A percentile compares a stretch with the other conserved stretches of the same genome.
phyloP scores from a whole-genome alignment of 1,140 invertebrate genomes.

The Drosophila paulistorum region DNA sequence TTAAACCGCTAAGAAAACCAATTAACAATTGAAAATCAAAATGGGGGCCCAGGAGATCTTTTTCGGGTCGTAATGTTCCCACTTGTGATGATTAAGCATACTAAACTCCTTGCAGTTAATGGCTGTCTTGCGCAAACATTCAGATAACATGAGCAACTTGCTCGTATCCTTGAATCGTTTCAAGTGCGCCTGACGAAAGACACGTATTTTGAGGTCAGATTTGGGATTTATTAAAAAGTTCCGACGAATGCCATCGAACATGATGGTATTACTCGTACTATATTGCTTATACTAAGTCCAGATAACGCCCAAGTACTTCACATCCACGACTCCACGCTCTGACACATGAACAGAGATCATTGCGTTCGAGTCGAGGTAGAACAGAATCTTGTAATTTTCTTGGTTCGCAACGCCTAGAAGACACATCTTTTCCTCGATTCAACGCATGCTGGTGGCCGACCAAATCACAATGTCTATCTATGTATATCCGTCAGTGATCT shows the following conservation, averaged over 20 bases:
- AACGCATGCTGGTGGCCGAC: slow-evolving; percentile 99
- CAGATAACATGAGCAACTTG: slow-evolving; percentile 92
- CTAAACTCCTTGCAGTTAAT: slow-evolving; percentile 92
- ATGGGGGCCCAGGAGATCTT: slow-evolving; percentile 48
- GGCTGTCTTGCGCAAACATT: slow-evolving; percentile 94
- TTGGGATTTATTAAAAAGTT: slow-evolving; percentile 99
- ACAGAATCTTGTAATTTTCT: slow-evolving; percentile 95
- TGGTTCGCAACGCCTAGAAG: slow-evolving; percentile 93
- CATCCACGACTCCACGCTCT: slow-evolving; percentile 86
- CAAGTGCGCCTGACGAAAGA: slow-evolving; percentile 95
- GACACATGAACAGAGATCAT: slow-evolving; percentile 96
- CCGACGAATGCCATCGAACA: slow-evolving; percentile 98
- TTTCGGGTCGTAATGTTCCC: slow-evolving; percentile 92
- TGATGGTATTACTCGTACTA: slow-evolving; percentile 96
- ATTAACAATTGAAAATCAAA: neutral
- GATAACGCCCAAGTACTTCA: slow-evolving; percentile 97
- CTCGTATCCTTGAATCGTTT: slow-evolving; percentile 93
- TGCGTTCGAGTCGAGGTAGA: slow-evolving; percentile 94
- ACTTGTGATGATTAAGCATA: slow-evolving; percentile 93
- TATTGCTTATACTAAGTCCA: slow-evolving; percentile 98
- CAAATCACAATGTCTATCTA: slow-evolving; percentile 95
- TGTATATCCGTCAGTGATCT: too few relatives aligned
- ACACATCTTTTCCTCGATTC: slow-evolving; percentile 99
- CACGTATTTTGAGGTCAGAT: slow-evolving; percentile 94
- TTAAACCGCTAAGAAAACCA: too few relatives aligned